Evolutionary conservation across 2,888 invertebrate genomes (phyloP), one percentile per base, ranked within the genome.

Genomic region (Microctonus aethiopoides): DNA sequence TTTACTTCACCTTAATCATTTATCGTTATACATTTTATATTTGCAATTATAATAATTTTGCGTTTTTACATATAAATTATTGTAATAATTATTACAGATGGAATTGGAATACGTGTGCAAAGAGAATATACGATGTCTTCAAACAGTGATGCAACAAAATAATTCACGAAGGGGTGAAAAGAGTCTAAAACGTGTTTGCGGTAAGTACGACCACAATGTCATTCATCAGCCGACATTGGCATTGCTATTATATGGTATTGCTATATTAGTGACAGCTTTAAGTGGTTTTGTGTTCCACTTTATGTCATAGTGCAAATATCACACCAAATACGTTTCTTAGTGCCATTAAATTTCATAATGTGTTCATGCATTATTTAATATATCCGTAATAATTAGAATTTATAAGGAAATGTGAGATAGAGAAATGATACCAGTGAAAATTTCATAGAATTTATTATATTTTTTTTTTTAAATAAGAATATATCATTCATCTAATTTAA

Each of bases 71-170:
- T 29, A 7, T 29, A 29, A 5, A 29, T 5, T 29, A 29, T 29
- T 29, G 29, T 5, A 29, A 29, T 65, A 74, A 74, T 78, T 78
- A 82, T 87, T 87, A 76, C 87, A 97, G 96, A 92, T 92, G 86
- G 96, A 96, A 89, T 90, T 97, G 82, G 90, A 94, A 84, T 91
- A 92, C 73, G 93, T 94, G 71, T 96, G 96, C 88, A 92, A 93
- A 79, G 95, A 96, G 83, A 95, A 96, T 87, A 92, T 95, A 82
- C 92, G 91, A 83, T 92, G 94, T 81, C 89, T 96, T 87, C 92
- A 92, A 83, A 90, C 91, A 65, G 91, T 94, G 67, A 84, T 93
- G 77, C 90, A 90, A 74, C 87, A 89, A 56, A 87, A 79, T 73
- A 81, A 83, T 74, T 46, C 46, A 7, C 80, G 79, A 75, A 82